Evolutionary conservation across 2,888 invertebrate genomes (phyloP).

Genomic region (Papilio elwesi): DNA sequence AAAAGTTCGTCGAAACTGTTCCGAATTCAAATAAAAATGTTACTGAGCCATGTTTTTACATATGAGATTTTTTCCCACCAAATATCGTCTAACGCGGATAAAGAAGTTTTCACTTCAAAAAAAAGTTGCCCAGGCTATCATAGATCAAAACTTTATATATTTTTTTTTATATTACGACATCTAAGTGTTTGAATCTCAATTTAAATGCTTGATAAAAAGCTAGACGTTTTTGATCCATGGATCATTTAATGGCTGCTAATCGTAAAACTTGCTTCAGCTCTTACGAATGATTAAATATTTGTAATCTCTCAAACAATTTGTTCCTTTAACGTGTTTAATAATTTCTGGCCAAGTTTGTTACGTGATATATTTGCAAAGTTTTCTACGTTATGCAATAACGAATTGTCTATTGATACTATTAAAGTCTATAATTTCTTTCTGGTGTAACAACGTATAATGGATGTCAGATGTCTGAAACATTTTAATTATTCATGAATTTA

Average conservation of each 20-base stretch:
- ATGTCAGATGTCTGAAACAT: too few relatives aligned
- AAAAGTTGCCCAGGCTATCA: too few relatives aligned
- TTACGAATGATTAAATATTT: slow-evolving; percentile 20
- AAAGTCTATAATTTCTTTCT: neutral
- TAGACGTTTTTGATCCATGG: neutral
- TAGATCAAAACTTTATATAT: too few relatives aligned
- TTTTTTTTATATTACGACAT: slow-evolving; percentile 3
- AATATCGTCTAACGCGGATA: too few relatives aligned
- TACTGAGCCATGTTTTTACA: too few relatives aligned
- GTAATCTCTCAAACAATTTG: slow-evolving; percentile 8
- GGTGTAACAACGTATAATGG: too few relatives aligned
- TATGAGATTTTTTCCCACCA: too few relatives aligned
- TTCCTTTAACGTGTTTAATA: slow-evolving; percentile 8
- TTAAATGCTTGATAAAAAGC: slow-evolving; percentile 2
- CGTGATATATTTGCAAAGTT: neutral
- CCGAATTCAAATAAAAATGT: too few relatives aligned
- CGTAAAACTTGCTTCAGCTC: neutral
- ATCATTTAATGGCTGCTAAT: neutral
- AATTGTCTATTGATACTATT: slow-evolving; percentile 3
- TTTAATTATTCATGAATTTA: too few relatives aligned
- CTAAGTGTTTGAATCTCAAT: neutral
- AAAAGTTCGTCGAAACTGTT: too few relatives aligned
- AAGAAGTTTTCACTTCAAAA: too few relatives aligned
- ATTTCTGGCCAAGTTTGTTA: slow-evolving; percentile 7
- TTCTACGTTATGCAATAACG: neutral